A percentile compares a stretch with the other conserved stretches of the same genome.
phyloP scores from a whole-genome alignment of 1,140 invertebrate genomes.

The Trissolcus basalis region DNA sequence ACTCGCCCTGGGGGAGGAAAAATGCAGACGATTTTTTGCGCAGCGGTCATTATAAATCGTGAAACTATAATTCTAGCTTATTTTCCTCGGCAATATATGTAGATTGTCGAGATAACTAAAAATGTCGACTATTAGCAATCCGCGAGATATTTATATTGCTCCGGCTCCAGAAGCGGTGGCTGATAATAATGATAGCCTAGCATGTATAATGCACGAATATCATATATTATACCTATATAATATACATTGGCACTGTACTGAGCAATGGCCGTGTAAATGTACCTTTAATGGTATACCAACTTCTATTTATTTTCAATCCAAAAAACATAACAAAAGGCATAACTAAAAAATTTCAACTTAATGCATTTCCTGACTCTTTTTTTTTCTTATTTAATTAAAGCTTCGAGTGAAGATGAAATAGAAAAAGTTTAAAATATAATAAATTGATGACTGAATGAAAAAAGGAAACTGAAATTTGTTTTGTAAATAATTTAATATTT shows the following conservation, averaged over 20 bases:
- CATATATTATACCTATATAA: constrained; percentile 32
- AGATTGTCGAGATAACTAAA: constrained; percentile 50
- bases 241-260: constrained; percentile 29
- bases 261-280: constrained; percentile 63
- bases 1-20: constrained; percentile 3
- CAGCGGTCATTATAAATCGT: constrained; percentile 25
- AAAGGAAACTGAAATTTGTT: neutral
- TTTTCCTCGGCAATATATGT: constrained; percentile 42
- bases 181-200: constrained; percentile 49
- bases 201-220: constrained; percentile 27
- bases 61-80: constrained; percentile 39
- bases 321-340: no score
- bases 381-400: no score
- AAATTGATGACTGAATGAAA: no score
- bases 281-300: constrained; percentile 31
- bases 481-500: no score
- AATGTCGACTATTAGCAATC: constrained; percentile 52
- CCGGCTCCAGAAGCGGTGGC: constrained; percentile 36
- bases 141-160: constrained; percentile 50
- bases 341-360: no score
- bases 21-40: constrained; percentile 17
- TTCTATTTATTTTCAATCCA: neutral
- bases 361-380: no score
- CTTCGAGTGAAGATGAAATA: no score
- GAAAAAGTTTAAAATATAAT: no score